Conservation (phyloP, 2,113 vertebrate species). For the Bos taurus region ARS-UCD2.0 NC_037347.1:58822501-58823000, state of each 20-base stretch:
- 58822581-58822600: not conserved
- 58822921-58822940: not conserved
- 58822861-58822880: not conserved
- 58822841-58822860: not conserved
- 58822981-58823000: not conserved
- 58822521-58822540: fast-evolving
- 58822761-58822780: fast-evolving
- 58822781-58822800: fast-evolving
- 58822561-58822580: fast-evolving
- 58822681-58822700: not conserved
- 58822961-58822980: not conserved
- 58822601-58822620: not conserved
- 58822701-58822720: fast-evolving
- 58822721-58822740: not conserved
- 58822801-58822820: not conserved
- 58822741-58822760: not conserved
- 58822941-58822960: not conserved
- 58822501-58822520: fast-evolving
- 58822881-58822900: not conserved
- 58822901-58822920: not conserved
- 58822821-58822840: fast-evolving
- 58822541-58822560: not conserved
- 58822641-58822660: not conserved
- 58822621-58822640: not conserved
- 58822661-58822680: not conserved